A percentile compares a stretch with the other conserved stretches of the same genome.
Evolutionary conservation across 2,113 vertebrate species (phyloP).

Genomic region (Salvelinus alpinus): DNA sequence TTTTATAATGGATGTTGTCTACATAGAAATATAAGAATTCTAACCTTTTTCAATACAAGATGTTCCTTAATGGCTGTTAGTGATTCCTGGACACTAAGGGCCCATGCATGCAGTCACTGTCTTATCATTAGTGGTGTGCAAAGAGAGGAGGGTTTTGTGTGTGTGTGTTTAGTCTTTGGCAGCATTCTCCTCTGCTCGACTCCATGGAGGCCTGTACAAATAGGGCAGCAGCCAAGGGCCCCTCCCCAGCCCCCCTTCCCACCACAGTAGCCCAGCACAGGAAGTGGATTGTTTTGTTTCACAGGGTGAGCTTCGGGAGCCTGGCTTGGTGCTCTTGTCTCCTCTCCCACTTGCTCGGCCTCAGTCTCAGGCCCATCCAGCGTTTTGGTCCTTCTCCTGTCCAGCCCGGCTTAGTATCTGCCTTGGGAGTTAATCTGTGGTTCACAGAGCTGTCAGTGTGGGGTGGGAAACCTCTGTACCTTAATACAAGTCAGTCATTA

Average conservation of each 20-base stretch:
- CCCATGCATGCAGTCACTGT: background rate
- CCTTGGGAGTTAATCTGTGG: no score
- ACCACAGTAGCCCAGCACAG: slow-evolving; percentile 41
- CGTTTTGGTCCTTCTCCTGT: no score
- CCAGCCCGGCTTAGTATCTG: no score
- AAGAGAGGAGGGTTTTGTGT: slow-evolving; percentile 4
- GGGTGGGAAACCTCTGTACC: no score
- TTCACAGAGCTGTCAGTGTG: no score
- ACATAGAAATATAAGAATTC: no score
- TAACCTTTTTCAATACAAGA: background rate
- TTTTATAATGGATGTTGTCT: no score
- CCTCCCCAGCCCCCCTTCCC: slow-evolving; percentile 38
- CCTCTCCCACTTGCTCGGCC: slow-evolving; percentile 39
- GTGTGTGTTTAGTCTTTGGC: slow-evolving; percentile 35
- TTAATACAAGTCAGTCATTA: no score
- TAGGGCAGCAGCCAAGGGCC: slow-evolving; percentile 48
- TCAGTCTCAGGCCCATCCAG: background rate
- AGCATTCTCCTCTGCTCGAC: slow-evolving; percentile 26
- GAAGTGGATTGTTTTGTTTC: slow-evolving; percentile 68
- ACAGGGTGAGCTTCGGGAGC: slow-evolving; percentile 38
- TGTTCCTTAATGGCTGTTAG: background rate
- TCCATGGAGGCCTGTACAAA: slow-evolving; percentile 51
- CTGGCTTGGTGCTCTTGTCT: slow-evolving; percentile 18
- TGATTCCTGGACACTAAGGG: background rate
- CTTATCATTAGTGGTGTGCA: background rate